Conservation (phyloP, 2,113 vertebrate species). For the Microtus ochrogaster region DNA sequence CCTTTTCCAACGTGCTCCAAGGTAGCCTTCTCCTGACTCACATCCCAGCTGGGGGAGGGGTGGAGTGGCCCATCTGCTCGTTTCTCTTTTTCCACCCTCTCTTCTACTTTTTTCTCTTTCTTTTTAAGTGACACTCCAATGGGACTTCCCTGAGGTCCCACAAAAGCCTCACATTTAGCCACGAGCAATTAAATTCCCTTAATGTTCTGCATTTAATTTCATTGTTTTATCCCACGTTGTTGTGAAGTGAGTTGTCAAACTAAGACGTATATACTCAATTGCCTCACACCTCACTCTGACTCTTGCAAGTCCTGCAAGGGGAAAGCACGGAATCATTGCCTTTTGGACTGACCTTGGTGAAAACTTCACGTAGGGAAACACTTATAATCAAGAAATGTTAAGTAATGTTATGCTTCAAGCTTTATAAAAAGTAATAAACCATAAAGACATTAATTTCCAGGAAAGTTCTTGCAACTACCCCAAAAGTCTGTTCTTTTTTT, state of each 20-base stretch:
- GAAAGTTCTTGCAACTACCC: slow-evolving; percentile 54
- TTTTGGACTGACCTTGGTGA: slow-evolving; percentile 14
- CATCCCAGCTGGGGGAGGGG: not conserved
- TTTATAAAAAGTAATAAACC: slow-evolving; percentile 36
- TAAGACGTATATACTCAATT: not conserved
- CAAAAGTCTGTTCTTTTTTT: not conserved
- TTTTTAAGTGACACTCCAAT: not conserved
- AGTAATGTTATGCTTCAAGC: slow-evolving; percentile 32
- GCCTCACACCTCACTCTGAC: not conserved
- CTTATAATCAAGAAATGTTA: slow-evolving; percentile 14
- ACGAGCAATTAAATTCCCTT: not conserved
- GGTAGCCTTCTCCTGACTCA: not conserved
- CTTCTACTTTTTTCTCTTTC: not conserved
- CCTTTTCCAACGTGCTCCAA: not conserved
- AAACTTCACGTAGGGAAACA: not conserved
- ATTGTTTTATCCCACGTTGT: not conserved
- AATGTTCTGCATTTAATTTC: not conserved
- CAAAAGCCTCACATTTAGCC: not conserved
- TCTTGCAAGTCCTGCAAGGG: not conserved
- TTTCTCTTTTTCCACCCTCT: not conserved
- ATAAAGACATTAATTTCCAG: slow-evolving; percentile 49
- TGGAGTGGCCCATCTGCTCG: rapidly evolving
- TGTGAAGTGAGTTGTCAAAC: not conserved
- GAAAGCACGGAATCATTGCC: not conserved
- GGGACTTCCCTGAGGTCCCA: not conserved